Conservation (phyloP, 2,113 vertebrate genomes). For the Aegotheles bennettii region DNA sequence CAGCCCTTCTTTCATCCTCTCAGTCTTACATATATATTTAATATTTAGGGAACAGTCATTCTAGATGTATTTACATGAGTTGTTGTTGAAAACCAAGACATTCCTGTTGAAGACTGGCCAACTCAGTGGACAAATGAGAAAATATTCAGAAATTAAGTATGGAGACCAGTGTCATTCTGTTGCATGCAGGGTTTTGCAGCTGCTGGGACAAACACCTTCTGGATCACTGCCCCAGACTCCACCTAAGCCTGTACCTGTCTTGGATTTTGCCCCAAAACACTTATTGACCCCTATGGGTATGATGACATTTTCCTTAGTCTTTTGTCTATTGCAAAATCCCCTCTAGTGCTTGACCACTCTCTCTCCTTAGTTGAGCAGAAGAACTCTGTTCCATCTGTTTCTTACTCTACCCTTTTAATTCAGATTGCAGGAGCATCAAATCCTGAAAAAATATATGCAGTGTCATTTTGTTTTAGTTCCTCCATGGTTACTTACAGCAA, state of each 20-base stretch:
- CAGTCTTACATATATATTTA: background rate
- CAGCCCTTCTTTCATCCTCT: background rate
- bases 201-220: background rate
- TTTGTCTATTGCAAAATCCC: background rate
- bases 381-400: background rate
- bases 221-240: background rate
- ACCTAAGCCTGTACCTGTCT: too few species aligned
- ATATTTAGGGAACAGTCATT: background rate
- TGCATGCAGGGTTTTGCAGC: background rate
- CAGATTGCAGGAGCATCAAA: background rate
- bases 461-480: background rate
- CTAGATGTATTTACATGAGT: background rate
- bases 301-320: background rate
- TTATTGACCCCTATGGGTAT: background rate
- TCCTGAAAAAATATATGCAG: background rate
- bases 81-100: background rate
- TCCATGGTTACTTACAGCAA: background rate
- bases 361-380: background rate
- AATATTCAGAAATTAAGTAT: background rate
- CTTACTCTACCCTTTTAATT: background rate
- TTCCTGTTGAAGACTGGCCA: fast-evolving
- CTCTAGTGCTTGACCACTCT: background rate
- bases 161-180: background rate
- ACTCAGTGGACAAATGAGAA: background rate
- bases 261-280: background rate